A percentile compares a stretch with the other conserved stretches of the same genome.
Conservation (phyloP, 2,888 invertebrate species). For the Epirrhoe alternata region DNA sequence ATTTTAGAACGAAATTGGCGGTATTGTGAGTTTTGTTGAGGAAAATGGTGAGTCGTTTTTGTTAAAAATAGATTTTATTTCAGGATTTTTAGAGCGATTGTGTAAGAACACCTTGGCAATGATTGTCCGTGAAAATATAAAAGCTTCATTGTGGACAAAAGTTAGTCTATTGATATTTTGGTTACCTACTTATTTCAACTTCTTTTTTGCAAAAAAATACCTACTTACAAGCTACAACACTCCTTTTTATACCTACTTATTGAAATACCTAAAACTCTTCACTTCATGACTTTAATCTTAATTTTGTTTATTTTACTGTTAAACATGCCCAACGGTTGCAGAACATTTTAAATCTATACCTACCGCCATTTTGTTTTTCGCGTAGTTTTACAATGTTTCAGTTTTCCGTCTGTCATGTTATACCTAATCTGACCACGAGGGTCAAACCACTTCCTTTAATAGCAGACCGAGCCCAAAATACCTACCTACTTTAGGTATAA, state of each 20-base stretch:
- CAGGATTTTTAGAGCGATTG: conserved; percentile 20
- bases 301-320: too few species aligned
- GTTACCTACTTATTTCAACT: not conserved
- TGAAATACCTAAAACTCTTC: too few species aligned
- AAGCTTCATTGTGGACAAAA: conserved; percentile 4
- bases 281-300: too few species aligned
- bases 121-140: conserved; percentile 11
- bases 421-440: conserved; percentile 5
- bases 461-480: conserved; percentile 13
- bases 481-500: conserved; percentile 16
- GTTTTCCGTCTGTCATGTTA: too few species aligned
- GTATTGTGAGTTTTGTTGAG: conserved; percentile 28
- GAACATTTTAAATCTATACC: too few species aligned
- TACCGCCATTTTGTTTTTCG: too few species aligned
- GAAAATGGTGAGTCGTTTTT: conserved; percentile 37
- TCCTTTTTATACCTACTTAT: too few species aligned
- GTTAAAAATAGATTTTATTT: conserved; percentile 26
- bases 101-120: conserved; percentile 20
- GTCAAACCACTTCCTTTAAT: conserved; percentile 17
- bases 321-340: too few species aligned
- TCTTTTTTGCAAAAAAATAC: too few species aligned
- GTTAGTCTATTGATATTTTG: not conserved
- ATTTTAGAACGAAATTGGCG: conserved; percentile 35
- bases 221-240: too few species aligned
- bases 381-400: too few species aligned